Conservation (phyloP, 2,113 vertebrate species). For the Sebastes schlegelii region DNA sequence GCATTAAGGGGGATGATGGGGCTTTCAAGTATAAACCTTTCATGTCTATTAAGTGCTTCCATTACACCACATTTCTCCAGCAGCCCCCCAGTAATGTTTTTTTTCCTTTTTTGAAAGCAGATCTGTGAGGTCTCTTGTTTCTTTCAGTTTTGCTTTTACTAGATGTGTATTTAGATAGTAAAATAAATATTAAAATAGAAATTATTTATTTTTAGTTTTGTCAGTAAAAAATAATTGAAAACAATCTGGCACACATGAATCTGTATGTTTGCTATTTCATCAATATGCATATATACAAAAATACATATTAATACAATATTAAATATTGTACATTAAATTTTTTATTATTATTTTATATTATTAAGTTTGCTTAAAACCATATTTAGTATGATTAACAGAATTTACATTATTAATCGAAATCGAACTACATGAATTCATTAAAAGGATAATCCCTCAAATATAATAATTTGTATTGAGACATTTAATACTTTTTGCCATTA, state of each 20-base stretch:
- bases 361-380: background rate
- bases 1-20: slow-evolving; percentile 81
- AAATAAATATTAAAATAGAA: background rate
- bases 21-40: slow-evolving; percentile 82
- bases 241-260: background rate
- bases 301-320: background rate
- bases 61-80: slow-evolving; percentile 78
- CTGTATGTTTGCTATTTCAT: background rate
- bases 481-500: slow-evolving; percentile 15
- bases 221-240: background rate
- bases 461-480: background rate
- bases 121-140: slow-evolving; percentile 40
- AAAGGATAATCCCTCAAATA: background rate
- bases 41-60: slow-evolving; percentile 82
- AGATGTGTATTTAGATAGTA: slow-evolving; percentile 19
- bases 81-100: slow-evolving; percentile 48
- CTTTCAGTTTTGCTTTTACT: slow-evolving; percentile 29
- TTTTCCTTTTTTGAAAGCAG: slow-evolving; percentile 40
- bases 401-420: slow-evolving; percentile 9
- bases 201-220: background rate
- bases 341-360: background rate
- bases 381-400: background rate
- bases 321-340: background rate
- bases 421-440: background rate
- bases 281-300: background rate